Conservation (phyloP, 2,113 vertebrate species). For the Romanogobio albipinnatus region DNA sequence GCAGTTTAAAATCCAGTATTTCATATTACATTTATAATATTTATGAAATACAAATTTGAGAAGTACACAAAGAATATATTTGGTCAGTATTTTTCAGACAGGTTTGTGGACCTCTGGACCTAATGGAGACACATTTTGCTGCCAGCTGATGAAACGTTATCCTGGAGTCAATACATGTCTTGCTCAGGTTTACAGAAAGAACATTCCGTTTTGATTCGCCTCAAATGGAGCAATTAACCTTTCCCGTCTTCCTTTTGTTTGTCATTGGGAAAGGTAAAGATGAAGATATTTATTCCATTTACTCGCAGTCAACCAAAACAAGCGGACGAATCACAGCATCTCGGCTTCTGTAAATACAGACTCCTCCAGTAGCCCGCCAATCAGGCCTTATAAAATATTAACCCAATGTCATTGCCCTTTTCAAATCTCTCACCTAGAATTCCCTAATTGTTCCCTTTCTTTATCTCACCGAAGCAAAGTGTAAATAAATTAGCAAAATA, state of each 20-base stretch:
- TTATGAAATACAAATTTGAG: neutral
- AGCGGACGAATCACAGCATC: conserved; percentile 77
- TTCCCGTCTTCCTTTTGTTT: conserved; percentile 79
- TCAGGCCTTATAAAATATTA: conserved; percentile 97
- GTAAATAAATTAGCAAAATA: conserved; percentile 99
- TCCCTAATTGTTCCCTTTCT: conserved; percentile 99
- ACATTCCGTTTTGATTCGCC: conserved; percentile 68
- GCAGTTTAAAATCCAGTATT: neutral
- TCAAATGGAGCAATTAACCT: conserved; percentile 82
- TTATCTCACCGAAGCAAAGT: conserved; percentile 98
- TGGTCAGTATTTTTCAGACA: neutral
- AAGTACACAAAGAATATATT: neutral
- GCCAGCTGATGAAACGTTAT: conserved; percentile 42
- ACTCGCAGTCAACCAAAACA: conserved; percentile 77
- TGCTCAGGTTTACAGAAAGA: conserved; percentile 63
- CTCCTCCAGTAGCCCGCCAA: conserved; percentile 81
- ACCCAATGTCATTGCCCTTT: conserved; percentile 97
- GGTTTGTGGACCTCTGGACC: conserved; percentile 14
- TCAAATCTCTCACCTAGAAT: conserved; percentile 98
- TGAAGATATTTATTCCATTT: conserved; percentile 83
- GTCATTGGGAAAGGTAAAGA: conserved; percentile 77
- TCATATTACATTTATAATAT: neutral
- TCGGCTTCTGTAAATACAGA: conserved; percentile 80
- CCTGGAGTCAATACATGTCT: conserved; percentile 49
- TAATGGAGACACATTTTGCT: conserved; percentile 47